A percentile compares a stretch with the other conserved stretches of the same genome.
phyloP scores from a whole-genome alignment of 2,797 vertebrate species.

The Crax fasciolata region DNA sequence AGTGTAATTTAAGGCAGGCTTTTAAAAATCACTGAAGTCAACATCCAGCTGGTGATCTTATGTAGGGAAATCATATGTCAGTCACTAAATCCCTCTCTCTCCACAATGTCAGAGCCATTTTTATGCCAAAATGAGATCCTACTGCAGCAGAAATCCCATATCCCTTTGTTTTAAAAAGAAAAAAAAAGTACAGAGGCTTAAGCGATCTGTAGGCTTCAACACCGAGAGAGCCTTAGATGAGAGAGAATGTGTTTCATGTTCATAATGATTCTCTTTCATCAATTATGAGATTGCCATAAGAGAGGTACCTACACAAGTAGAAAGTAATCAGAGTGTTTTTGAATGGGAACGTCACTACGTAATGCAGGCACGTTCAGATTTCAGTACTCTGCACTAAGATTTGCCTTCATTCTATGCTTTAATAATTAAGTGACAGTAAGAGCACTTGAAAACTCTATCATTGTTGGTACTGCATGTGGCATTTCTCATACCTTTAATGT shows the following conservation, averaged over 20 bases:
- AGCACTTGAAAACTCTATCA: neutral
- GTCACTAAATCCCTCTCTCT: neutral
- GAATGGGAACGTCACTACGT: accelerated
- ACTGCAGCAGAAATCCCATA: neutral
- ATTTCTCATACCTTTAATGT: neutral
- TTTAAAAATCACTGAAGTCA: neutral
- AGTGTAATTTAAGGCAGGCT: neutral
- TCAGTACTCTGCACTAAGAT: neutral
- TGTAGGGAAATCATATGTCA: accelerated
- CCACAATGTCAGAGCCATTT: neutral
- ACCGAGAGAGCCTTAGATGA: neutral
- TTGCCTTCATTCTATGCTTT: neutral
- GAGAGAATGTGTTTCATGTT: neutral
- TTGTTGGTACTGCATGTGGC: accelerated
- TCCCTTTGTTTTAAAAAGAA: neutral
- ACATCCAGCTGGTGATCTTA: neutral
- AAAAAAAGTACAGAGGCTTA: neutral
- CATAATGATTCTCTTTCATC: neutral
- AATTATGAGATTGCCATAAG: neutral
- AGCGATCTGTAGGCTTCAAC: neutral
- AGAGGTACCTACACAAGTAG: neutral
- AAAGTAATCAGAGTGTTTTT: neutral
- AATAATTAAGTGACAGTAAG: neutral
- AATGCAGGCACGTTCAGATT: neutral
- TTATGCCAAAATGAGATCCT: neutral